Evolutionary conservation across 2,888 invertebrate genomes (phyloP), one percentile per base, ranked within the genome.

Genomic region (Chymomyza procnemis): DNA sequence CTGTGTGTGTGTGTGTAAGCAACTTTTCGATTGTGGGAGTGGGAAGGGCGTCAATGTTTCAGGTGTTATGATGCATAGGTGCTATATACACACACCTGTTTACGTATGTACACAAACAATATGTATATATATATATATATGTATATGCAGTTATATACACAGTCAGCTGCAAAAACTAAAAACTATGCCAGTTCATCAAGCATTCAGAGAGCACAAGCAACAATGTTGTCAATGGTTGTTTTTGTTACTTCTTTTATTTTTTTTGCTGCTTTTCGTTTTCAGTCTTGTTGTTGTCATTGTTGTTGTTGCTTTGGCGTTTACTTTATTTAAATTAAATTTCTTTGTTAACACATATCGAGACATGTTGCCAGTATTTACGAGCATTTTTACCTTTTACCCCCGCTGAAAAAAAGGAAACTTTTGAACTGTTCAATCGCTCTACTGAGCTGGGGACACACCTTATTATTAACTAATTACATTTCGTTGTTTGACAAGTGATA

Each of bases 401-500:
- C 21, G 22, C 47, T 26, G 19, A 16, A 60, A 22, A 26, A 26
- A 4, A 26, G 3, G 8, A n/a, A 48, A 60, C 19, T 16, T 19
- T 21, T 19, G 22, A 48, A 48, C 21, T 19, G n/a, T 48, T 48
- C 26, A 19, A 48, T 21, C 60, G 46, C 22, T 14, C 58, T 34
- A 9, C 9, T 34, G 26, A 9, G 5, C 4, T 2, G 12, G 61
- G 41, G 71, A 74, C 87, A 85, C 87, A 85, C 81, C 87, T 82
- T 75, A 55, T 71, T 74, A 76, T 87, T 87, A 85, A 85, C 87
- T 88, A 84, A 88, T 84, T 88, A 88, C 88, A 75, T 87, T 88
- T 84, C 61, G 85, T 58, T 88, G 83, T 86, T 86, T 66, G 58
- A 50, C 61, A 57, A 66, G 64, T 57, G 57, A 56, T 61, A 56